A percentile compares a stretch with the other conserved stretches of the same genome.
These are phyloP conservation scores for Ianthella basta DNA, from an alignment of 37 sponge, comb jelly and placozoan genomes.

Conservation along the genomic window DNA sequence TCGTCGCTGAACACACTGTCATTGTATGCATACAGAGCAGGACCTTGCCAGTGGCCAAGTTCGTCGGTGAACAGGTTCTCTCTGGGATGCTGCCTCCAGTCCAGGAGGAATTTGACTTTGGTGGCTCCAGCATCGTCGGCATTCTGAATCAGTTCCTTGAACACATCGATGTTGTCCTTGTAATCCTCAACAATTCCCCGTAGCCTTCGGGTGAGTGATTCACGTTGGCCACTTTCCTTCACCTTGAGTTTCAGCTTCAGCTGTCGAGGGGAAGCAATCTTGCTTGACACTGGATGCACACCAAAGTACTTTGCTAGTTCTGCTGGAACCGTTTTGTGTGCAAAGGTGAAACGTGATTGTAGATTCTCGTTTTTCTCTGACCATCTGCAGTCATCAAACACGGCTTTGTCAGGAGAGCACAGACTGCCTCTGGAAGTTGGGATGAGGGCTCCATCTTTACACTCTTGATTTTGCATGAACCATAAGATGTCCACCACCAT, in stretches of 20 bases:
- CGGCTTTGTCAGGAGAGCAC: not conserved
- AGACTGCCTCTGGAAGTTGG: not conserved
- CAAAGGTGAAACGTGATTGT: conserved; percentile 32
- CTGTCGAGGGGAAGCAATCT: conserved; percentile 55
- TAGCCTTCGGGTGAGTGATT: conserved; percentile 71
- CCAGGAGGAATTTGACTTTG: conserved; percentile 76
- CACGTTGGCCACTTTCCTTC: conserved; percentile 8
- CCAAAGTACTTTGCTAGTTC: conserved; percentile 50
- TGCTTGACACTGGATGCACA: conserved; percentile 54
- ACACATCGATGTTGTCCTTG: conserved; percentile 63
- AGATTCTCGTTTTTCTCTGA: not conserved
- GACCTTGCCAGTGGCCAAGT: conserved; percentile 82
- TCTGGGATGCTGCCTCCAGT: conserved; percentile 67
- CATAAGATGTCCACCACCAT: conserved; percentile 1
- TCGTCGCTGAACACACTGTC: conserved; percentile 70
- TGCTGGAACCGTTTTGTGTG: conserved; percentile 36
- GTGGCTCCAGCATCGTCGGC: conserved; percentile 89
- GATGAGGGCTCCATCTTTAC: not conserved
- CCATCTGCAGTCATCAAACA: conserved; percentile 23
- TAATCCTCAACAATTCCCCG: conserved; percentile 68
- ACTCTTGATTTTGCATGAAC: not conserved
- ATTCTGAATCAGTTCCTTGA: conserved; percentile 91
- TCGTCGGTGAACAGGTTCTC: conserved; percentile 53
- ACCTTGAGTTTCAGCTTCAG: conserved; percentile 28
- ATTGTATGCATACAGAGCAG: conserved; percentile 80